A percentile compares a stretch with the other conserved stretches of the same genome.
phyloP scores from a whole-genome alignment of 2,797 vertebrate genomes.

The Oophaga sylvatica region DNA sequence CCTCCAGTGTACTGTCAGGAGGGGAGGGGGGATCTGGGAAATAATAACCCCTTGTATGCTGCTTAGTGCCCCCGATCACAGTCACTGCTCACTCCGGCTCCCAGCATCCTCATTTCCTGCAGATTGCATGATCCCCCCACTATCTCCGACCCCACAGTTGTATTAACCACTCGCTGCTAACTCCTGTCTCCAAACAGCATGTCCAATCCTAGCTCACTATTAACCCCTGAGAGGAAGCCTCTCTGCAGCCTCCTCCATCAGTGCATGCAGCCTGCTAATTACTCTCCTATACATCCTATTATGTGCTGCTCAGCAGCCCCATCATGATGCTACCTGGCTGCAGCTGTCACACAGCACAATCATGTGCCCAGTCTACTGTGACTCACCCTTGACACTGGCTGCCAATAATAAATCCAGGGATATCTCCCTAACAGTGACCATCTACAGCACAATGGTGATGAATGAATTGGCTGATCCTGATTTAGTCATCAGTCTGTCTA shows the following conservation, averaged over 20 bases:
- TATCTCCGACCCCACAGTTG: neutral
- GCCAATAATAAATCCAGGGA: neutral
- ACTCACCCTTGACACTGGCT: neutral
- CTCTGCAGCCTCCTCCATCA: neutral
- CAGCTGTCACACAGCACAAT: neutral
- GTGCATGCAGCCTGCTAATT: neutral
- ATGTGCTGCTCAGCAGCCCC: neutral
- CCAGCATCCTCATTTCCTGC: neutral
- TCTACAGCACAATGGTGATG: neutral
- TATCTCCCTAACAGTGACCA: neutral
- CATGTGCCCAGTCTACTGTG: neutral
- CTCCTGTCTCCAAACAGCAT: slow-evolving; percentile 11
- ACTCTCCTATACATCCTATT: neutral
- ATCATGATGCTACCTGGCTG: neutral
- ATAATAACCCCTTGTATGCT: too few species aligned
- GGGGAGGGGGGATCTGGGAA: slow-evolving; percentile 43
- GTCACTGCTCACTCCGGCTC: neutral
- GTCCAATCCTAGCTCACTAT: neutral
- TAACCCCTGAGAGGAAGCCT: neutral
- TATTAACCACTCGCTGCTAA: slow-evolving; percentile 5
- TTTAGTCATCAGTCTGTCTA: neutral
- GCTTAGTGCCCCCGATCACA: too few species aligned
- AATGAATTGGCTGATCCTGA: neutral
- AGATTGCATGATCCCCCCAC: neutral
- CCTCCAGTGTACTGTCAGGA: slow-evolving; percentile 34